Percentiles rank a stretch among this genome's conserved stretches.
Evolutionary conservation across 2,888 invertebrate genomes (phyloP).

Genomic region (Agonopterix arenella): DNA sequence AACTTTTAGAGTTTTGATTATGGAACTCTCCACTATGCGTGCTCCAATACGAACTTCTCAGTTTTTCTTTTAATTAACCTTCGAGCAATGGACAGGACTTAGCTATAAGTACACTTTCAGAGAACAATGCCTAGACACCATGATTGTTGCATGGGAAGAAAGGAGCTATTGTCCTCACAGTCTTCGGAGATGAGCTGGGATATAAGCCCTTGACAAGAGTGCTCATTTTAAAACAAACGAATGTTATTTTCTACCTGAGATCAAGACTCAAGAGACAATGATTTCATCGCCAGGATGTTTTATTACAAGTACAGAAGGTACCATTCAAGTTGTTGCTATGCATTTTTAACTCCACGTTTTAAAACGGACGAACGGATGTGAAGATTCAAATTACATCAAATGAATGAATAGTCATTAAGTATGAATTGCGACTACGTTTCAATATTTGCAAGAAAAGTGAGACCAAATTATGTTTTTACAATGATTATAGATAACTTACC

Average conservation of each 20-base stretch:
- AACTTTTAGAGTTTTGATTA: too few relatives aligned
- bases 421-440: not conserved
- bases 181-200: conserved; percentile 41
- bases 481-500: conserved; percentile 34
- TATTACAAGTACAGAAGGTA: conserved; percentile 19
- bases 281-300: conserved; percentile 27
- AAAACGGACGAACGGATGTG: conserved; percentile 17
- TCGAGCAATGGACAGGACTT: conserved; percentile 20
- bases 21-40: too few relatives aligned
- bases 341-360: conserved; percentile 10
- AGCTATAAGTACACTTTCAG: conserved; percentile 24
- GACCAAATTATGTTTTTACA: not conserved
- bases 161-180: conserved; percentile 42
- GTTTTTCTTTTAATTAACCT: too few relatives aligned
- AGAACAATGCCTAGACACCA: conserved; percentile 55
- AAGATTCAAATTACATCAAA: conserved; percentile 19
- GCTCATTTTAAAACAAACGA: conserved; percentile 19
- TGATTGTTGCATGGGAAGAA: conserved; percentile 51
- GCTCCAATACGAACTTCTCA: too few relatives aligned
- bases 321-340: conserved; percentile 12
- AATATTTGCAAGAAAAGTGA: not conserved
- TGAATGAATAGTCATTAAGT: conserved; percentile 2
- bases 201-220: conserved; percentile 18
- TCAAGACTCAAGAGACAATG: not conserved
- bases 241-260: conserved; percentile 2